These are phyloP conservation scores for Lasiommata megera DNA, from an alignment of 2,888 invertebrate species.

Conservation along the genomic window DNA sequence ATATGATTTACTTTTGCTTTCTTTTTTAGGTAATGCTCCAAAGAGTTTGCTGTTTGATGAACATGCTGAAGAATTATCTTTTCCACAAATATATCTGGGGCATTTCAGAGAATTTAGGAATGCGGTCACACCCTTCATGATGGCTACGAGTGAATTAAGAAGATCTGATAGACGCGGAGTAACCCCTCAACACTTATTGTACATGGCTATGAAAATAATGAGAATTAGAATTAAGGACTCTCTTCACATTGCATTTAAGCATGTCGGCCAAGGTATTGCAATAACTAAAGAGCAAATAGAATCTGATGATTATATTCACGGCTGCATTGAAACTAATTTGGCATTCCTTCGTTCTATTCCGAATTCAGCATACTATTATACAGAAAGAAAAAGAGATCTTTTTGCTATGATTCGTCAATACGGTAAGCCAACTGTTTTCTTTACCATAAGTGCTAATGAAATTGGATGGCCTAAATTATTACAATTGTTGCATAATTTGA, in stretches of 20 bases:
- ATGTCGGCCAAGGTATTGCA: too few relatives aligned
- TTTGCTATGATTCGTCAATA: constrained; percentile 47
- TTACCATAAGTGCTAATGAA: constrained; percentile 56
- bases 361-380: constrained; percentile 55
- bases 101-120: constrained; percentile 43
- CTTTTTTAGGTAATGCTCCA: too few relatives aligned
- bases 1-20: too few relatives aligned
- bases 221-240: too few relatives aligned
- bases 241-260: too few relatives aligned
- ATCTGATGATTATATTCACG: too few relatives aligned
- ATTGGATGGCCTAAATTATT: constrained; percentile 45
- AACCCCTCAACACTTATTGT: constrained; percentile 47
- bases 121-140: constrained; percentile 47
- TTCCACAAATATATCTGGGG: constrained; percentile 55
- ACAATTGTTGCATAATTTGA: constrained; percentile 49
- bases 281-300: too few relatives aligned
- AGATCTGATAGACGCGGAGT: constrained; percentile 51
- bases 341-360: constrained; percentile 49
- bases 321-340: too few relatives aligned
- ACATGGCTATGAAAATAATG: too few relatives aligned
- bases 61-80: constrained; percentile 58
- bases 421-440: constrained; percentile 46
- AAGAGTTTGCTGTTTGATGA: too few relatives aligned
- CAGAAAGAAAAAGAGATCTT: constrained; percentile 43
- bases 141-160: constrained; percentile 52